These are phyloP conservation scores for Macrostomum lignano DNA, from an alignment of 1,140 invertebrate genomes.

Conservation along the genomic window DNA sequence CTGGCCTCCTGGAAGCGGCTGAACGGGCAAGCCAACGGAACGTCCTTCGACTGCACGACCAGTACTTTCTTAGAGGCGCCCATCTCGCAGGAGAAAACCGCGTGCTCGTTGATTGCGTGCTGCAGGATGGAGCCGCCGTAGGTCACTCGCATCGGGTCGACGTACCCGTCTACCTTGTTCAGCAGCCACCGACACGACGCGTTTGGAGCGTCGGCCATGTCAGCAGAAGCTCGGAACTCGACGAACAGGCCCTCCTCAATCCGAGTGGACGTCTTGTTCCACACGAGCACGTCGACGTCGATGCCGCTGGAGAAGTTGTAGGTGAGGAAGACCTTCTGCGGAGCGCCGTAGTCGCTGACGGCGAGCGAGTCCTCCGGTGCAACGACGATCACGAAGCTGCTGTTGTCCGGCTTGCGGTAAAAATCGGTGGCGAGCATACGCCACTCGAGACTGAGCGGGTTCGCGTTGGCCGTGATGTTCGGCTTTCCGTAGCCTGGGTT, in stretches of 20 bases:
- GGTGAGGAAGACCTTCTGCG: slow-evolving; percentile 1
- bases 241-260: slow-evolving; percentile 13
- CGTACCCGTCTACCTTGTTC: too few relatives aligned
- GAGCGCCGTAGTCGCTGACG: slow-evolving; percentile 1
- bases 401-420: slow-evolving; percentile 9
- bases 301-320: slow-evolving; percentile 1
- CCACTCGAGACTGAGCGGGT: slow-evolving; percentile 12
- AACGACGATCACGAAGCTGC: background rate
- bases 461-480: slow-evolving; percentile 12
- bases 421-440: slow-evolving; percentile 8
- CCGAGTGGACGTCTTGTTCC: slow-evolving; percentile 13
- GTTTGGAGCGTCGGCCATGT: too few relatives aligned
- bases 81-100: too few relatives aligned
- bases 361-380: background rate
- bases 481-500: slow-evolving; percentile 12
- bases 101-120: too few relatives aligned
- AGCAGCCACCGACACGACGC: too few relatives aligned
- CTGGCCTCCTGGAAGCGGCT: too few relatives aligned
- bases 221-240: slow-evolving; percentile 13
- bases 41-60: too few relatives aligned
- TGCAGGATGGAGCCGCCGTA: too few relatives aligned
- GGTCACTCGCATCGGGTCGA: too few relatives aligned
- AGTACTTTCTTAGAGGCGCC: too few relatives aligned
- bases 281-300: slow-evolving; percentile 9
- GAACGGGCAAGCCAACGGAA: too few relatives aligned